Percentiles rank a stretch among this genome's conserved stretches.
Evolutionary conservation across 2,113 vertebrate genomes (phyloP).

Genomic region (Rutilus rutilus): DNA sequence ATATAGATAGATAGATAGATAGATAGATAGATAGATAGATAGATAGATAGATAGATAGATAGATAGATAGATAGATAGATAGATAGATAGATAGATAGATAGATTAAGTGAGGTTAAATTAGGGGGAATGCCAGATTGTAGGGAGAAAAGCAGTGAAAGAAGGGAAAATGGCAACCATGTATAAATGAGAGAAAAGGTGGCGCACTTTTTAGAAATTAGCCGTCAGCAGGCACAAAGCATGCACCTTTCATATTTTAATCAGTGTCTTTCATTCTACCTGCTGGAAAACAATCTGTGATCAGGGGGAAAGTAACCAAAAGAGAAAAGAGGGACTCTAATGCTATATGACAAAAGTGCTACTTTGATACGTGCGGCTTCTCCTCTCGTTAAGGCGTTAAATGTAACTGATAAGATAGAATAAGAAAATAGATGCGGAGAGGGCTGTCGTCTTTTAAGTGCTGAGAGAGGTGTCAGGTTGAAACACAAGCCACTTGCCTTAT

Average conservation of each 20-base stretch:
- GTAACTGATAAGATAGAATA: slow-evolving; percentile 75
- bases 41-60: background rate
- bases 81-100: background rate
- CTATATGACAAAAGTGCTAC: slow-evolving; percentile 76
- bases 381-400: slow-evolving; percentile 72
- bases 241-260: slow-evolving; percentile 71
- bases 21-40: no score
- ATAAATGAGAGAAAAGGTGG: slow-evolving; percentile 46
- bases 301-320: slow-evolving; percentile 65
- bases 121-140: background rate
- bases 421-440: slow-evolving; percentile 68
- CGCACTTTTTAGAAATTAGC: slow-evolving; percentile 66
- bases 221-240: slow-evolving; percentile 59
- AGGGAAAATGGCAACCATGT: slow-evolving; percentile 24
- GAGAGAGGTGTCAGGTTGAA: slow-evolving; percentile 66
- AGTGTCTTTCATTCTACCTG: slow-evolving; percentile 71
- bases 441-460: slow-evolving; percentile 68
- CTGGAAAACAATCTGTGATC: slow-evolving; percentile 74
- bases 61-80: background rate
- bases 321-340: slow-evolving; percentile 69
- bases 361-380: slow-evolving; percentile 74
- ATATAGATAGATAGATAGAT: background rate
- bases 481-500: slow-evolving; percentile 40
- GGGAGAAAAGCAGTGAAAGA: background rate
- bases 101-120: background rate